Evolutionary conservation across 2,888 invertebrate species (phyloP).

Genomic region (Pterobdella sp.): DNA sequence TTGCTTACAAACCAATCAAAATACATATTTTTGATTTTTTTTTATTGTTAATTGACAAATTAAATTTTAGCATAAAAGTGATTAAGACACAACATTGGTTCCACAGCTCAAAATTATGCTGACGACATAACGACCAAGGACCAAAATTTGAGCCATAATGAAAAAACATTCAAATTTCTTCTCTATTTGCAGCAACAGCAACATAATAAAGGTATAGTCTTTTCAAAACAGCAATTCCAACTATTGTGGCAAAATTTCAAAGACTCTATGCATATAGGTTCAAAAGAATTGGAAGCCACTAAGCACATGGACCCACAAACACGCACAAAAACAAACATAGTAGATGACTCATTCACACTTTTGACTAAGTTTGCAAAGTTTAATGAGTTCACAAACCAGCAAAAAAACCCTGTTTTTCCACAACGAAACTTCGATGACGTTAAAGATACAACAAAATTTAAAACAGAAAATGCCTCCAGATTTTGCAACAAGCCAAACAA

Average conservation of each 20-base stretch:
- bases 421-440: neutral
- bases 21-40: neutral
- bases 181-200: constrained; percentile 6
- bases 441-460: neutral
- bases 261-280: neutral
- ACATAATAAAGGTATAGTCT: neutral
- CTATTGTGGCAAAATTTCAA: neutral
- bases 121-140: neutral
- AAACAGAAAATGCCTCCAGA: neutral
- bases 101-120: neutral
- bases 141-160: neutral
- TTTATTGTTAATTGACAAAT: neutral
- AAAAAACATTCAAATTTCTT: constrained; percentile 1
- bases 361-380: neutral
- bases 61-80: neutral
- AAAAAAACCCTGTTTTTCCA: neutral
- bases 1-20: too few species aligned
- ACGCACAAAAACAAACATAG: too few species aligned
- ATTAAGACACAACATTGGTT: neutral
- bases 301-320: neutral
- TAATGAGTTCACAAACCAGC: neutral
- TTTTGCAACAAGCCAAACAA: neutral
- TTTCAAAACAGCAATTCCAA: neutral
- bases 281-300: neutral
- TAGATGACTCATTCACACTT: neutral